phyloP scores from a whole-genome alignment of 2,113 vertebrate genomes.

The Paracanthobrama guichenoti region DNA sequence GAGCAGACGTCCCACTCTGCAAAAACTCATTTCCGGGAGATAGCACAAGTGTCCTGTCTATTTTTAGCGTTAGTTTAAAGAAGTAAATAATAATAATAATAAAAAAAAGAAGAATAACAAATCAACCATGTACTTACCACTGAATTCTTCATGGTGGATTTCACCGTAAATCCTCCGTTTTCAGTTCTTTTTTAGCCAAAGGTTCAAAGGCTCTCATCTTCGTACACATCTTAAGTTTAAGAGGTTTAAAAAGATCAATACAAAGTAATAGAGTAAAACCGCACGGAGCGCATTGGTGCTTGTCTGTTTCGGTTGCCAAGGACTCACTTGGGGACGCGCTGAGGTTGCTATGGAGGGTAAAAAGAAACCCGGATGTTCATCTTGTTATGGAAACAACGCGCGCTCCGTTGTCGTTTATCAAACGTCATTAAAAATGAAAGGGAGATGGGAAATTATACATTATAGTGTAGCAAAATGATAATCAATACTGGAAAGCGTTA shows the following conservation, averaged over 20 bases:
- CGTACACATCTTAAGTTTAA: constrained; percentile 27
- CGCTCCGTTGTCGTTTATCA: constrained; percentile 23
- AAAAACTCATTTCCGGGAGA: too few species aligned
- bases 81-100: not conserved
- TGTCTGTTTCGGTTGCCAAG: constrained; percentile 62
- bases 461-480: constrained; percentile 11
- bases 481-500: constrained; percentile 22
- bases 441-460: constrained; percentile 15
- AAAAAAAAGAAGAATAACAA: not conserved
- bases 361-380: constrained; percentile 22
- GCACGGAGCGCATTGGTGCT: not conserved
- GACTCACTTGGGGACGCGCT: constrained; percentile 62
- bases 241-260: not conserved
- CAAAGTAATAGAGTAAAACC: not conserved
- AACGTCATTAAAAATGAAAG: constrained; percentile 25
- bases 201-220: constrained; percentile 47
- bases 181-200: constrained; percentile 56
- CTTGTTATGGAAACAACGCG: constrained; percentile 56
- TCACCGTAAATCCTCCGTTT: constrained; percentile 67
- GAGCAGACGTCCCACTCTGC: too few species aligned
- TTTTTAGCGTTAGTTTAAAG: not conserved
- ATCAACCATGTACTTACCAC: constrained; percentile 66
- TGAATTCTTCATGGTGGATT: constrained; percentile 70
- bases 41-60: too few species aligned
- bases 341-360: constrained; percentile 60